Evolutionary conservation across 2,797 vertebrate genomes (phyloP), one percentile per base, ranked within the genome.

Genomic region (Rhinogobio ventralis): DNA sequence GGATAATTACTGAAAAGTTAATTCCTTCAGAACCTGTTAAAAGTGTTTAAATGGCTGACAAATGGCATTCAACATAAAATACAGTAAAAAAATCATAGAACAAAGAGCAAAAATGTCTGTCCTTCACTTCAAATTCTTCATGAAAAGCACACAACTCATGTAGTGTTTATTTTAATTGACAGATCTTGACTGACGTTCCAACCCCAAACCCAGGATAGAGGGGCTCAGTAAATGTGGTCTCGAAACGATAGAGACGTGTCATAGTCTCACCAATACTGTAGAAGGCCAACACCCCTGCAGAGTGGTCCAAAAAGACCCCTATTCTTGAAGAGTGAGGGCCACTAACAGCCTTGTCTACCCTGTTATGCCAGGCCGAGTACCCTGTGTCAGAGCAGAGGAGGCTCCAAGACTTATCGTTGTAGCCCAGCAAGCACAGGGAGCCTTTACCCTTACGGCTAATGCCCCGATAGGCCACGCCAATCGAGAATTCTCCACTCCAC

Each of bases 361-460:
- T 92, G 91, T 95, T 94, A 90, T 96, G 95, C 95, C 95, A 96
- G 82, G 95, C 95, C 0, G 95, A 96, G 92, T 96, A 96, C 2
- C 95, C 95, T 0, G 95, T 81, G 91, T 96, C 95, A 0, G 95
- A 95, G 82, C 95, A 96, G 49, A 96, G 94, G 64, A 96, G 94
- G 46, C 95, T 96, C 95, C 95, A 96, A 87, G 95, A 96, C 79
- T 95, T 96, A 79, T 96, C 94, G 72, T 96, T 96, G 89, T 96
- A 96, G 76, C 95, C 95, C 88, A 96, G 94, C 87, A 96, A 93
- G 81, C 95, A 95, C 73, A 95, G 90, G 0, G 95, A 95, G 57
- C 95, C 95, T 90, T 96, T 96, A 71, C 95, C 95, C 88, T 96
- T 96, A 17, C 95, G 93, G 79, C 95, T 96, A 89, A 96, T 94